Base-by-base conservation (phyloP, 2,797 vertebrate species). In the Huso huso region DNA sequence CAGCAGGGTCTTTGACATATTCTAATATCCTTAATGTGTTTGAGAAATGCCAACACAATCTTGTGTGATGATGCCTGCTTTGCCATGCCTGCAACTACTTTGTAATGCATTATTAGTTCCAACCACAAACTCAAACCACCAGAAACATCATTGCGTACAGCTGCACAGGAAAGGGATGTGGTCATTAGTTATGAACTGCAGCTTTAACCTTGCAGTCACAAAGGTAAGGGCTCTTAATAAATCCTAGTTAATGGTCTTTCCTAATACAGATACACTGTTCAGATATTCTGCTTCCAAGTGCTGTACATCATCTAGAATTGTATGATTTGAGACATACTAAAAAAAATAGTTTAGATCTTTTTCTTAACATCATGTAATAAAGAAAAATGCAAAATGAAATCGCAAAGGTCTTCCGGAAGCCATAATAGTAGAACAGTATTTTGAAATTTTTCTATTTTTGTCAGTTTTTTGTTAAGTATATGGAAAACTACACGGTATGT, bases 41-140 rank as follows among this genome's bases (percentile, higher is more conserved):
- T 9, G n/a, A 55, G 53, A n/a, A 55, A 9, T 55, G 53, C 53
- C 53, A 55, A 55, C 37, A 55, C n/a, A 55, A n/a, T 10, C 53
- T 55, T 55, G 53, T 55, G n/a, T n/a, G n/a, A 10, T n/a, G n/a
- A 55, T 55, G 53, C 53, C 53, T 55, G 53, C n/a, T 55, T 55
- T 55, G n/a, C 37, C 37, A 37, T 37, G 37, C 37, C 37, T 55
- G 53, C n/a, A 55, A 55, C n/a, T 55, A 55, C n/a, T 10, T 55
- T 55, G 3, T 55, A 55, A 55, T 55, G 53, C 53, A 10, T 55
- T 55, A n/a, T 55, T 55, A 55, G 9, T 55, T 10, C 53, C 53
- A 55, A 1, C n/a, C 9, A 55, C 53, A 55, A 37, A 37, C 37
- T 37, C 37, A 37, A 37, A 37, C 37, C 37, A 37, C 3, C 37